Conservation (phyloP, 2,113 vertebrate genomes). For the Gnathonemus longibarbis region DNA sequence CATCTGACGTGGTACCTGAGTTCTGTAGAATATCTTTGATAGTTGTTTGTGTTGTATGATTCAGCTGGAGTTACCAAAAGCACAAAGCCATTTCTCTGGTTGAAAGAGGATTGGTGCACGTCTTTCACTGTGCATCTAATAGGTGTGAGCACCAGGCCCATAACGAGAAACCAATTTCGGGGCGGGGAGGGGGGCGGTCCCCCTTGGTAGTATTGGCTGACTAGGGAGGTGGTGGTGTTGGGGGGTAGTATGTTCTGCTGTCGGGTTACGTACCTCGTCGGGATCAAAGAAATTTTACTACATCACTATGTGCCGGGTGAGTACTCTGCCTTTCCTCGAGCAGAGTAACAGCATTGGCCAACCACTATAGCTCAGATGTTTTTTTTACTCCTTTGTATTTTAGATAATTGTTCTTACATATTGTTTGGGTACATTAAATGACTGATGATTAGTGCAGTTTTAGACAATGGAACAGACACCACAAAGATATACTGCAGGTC, state of each 20-base stretch:
- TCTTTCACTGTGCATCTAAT: neutral
- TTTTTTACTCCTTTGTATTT: neutral
- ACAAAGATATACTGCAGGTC: neutral
- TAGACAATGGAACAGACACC: neutral
- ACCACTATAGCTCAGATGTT: neutral
- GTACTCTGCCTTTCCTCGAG: neutral
- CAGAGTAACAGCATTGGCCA: neutral
- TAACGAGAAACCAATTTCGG: neutral
- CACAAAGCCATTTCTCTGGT: neutral
- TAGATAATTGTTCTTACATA: neutral
- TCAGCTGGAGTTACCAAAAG: neutral
- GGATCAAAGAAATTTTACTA: neutral
- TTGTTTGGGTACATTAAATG: neutral
- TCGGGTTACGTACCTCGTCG: neutral
- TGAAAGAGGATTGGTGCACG: neutral
- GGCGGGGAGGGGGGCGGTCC: neutral
- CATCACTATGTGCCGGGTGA: neutral
- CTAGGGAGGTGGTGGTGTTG: neutral
- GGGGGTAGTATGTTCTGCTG: neutral
- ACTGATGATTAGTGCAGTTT: neutral
- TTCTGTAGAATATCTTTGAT: neutral
- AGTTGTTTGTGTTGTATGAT: neutral
- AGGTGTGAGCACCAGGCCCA: neutral
- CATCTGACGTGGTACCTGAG: neutral
- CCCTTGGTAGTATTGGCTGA: neutral